Base-by-base conservation (phyloP, 2,797 vertebrate species). In the Neosalanx taihuensis region DNA sequence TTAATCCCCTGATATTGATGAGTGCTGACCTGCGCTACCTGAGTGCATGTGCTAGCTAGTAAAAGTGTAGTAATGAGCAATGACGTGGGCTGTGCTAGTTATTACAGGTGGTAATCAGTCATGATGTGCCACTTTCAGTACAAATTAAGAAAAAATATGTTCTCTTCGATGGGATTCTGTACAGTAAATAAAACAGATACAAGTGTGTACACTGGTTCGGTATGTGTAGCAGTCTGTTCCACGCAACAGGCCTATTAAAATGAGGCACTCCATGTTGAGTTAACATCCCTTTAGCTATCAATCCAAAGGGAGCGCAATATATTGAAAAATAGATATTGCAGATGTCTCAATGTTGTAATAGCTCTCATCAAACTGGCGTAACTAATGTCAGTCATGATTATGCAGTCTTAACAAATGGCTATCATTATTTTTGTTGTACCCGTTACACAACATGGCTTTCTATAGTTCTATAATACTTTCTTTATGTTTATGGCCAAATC, bases 221-320 rank as follows among this genome's bases (percentile, higher is more conserved):
- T 33, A 37, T 7, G 35, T 41, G 37, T 46, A 46, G 41, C 41
- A 46, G 10, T 46, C 41, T 46, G 13, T 13, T 12, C 41, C 41
- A 46, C 13, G 10, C 10, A 46, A 64, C 75, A 73, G 78, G 74
- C 67, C 71, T 72, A 74, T 73, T 13, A 13, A 18, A 37, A 70
- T 3, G 18, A 49, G 15, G 9, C 26, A 15, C n/a, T 6, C 26
- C 60, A 33, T 15, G 5, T 7, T 12, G 26, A 62, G 15, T 29
- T 6, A 15, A 62, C 26, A 29, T 62, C 15, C 15, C 60, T 29
- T 30, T 15, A 17, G 60, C 5, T 62, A 3, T 46, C 41, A 13
- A 46, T 46, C 41, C 41, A 46, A 46, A 46, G 41, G 41, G 41
- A 46, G 10, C 13, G 10, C 41, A 13, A 46, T 35, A 35, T 35